Evolutionary conservation across 2,888 invertebrate species (phyloP).

Genomic region (Acanthoscelides obtectus): DNA sequence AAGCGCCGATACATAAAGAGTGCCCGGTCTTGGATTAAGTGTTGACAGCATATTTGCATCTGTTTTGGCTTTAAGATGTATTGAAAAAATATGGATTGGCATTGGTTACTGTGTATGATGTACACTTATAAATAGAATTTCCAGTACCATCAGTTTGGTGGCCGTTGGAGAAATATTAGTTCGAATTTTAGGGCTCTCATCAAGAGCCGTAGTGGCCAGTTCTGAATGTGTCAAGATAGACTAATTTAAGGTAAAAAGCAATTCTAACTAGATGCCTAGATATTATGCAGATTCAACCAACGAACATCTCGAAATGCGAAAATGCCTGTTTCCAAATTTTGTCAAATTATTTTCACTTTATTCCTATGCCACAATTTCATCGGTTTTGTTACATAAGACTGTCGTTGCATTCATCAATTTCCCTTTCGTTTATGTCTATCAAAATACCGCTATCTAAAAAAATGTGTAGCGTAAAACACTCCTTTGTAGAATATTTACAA

Average conservation of each 20-base stretch:
- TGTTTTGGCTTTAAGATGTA: neutral
- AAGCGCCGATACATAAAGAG: neutral
- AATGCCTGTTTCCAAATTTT: too few species aligned
- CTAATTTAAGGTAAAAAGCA: too few species aligned
- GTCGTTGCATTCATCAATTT: neutral
- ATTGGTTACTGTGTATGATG: neutral
- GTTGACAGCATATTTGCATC: neutral
- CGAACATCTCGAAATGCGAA: too few species aligned
- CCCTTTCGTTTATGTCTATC: neutral
- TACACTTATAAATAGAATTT: neutral
- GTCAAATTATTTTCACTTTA: neutral
- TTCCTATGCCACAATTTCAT: neutral
- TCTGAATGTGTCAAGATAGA: too few species aligned
- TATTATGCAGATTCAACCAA: too few species aligned
- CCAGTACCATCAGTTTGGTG: neutral
- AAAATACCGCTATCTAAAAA: neutral
- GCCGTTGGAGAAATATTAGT: neutral
- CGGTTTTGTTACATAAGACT: neutral
- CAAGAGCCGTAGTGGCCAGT: too few species aligned
- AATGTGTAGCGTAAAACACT: neutral
- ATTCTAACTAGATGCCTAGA: too few species aligned
- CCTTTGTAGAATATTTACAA: neutral
- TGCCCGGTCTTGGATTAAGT: neutral
- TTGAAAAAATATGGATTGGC: neutral
- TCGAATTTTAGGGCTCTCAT: too few species aligned